Base-by-base conservation (phyloP, 2,888 invertebrate species). In the Netelia fuscicornis region DNA sequence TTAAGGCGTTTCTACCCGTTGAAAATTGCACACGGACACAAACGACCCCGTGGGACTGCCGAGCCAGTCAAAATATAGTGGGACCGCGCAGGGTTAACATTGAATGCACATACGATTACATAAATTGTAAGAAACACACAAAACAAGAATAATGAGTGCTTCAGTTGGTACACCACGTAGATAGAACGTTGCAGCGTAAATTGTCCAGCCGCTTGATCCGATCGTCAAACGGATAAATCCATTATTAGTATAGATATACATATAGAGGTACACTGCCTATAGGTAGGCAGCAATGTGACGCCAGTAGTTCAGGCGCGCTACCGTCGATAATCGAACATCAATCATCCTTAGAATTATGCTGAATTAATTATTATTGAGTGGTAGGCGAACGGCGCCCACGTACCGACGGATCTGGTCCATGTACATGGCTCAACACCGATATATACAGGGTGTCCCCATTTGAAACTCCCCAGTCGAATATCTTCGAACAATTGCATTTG, bases 281-380 rank as follows among this genome's bases (percentile, higher is more conserved):
- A 68, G 80, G 30, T 67, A 23, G 30, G 44, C 54, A 84, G 65
- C 10, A 67, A 58, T 72, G 74, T 79, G 78, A 82, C 70, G 75
- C 76, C 81, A 78, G 37, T 37, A 37, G 81, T 84, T 68, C 80
- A 23, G 78, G 84, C 85, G 80, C 83, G 70, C 81, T 74, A 85
- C 80, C 86, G 86, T 88, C 89, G 86, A 90, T 90, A 90, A 90
- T 89, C 88, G 87, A 88, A 88, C 90, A 90, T 90, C 90, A 90
- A 90, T 90, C 89, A 90, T 87, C 87, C 89, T 87, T 86, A 85
- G 87, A 90, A 90, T 90, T 89, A 89, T 89, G 87, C 86, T 88
- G 88, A 90, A 91, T 90, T 89, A 89, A 88, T 88, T 89, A 89
- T 86, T 88, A 87, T 87, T 85, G 87, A 86, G 88, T 86, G 85